These are phyloP conservation scores for Ornithoptera priamus DNA, from an alignment of 2,888 invertebrate genomes.

Conservation along the genomic window DNA sequence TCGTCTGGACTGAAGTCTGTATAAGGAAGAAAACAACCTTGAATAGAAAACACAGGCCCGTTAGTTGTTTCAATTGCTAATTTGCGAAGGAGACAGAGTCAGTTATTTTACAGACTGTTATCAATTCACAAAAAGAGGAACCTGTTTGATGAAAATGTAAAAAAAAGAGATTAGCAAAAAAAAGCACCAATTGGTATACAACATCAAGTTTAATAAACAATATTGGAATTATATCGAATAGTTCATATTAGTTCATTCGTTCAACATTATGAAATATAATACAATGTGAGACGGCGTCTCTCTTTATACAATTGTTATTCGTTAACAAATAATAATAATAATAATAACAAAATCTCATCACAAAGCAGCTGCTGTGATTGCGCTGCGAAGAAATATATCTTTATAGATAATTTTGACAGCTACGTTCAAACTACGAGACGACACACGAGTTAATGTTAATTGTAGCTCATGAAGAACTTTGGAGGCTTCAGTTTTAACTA, in stretches of 20 bases:
- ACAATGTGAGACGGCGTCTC: too few species aligned
- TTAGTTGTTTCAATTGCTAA: slow-evolving; percentile 53
- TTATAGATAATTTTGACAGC: too few species aligned
- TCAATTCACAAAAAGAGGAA: background rate
- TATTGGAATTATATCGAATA: background rate
- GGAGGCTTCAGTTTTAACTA: too few species aligned
- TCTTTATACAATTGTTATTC: too few species aligned
- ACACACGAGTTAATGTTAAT: too few species aligned
- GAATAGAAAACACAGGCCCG: slow-evolving; percentile 70
- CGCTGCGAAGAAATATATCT: too few species aligned
- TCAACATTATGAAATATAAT: too few species aligned
- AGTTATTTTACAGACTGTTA: slow-evolving; percentile 5
- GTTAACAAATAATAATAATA: too few species aligned
- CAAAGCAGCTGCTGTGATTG: too few species aligned
- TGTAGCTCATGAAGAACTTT: too few species aligned
- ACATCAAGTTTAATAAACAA: background rate
- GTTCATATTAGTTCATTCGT: background rate
- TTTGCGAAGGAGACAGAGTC: slow-evolving; percentile 25
- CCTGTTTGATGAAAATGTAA: background rate
- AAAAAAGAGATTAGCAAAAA: slow-evolving; percentile 9
- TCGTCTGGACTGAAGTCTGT: slow-evolving; percentile 82
- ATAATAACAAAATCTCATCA: too few species aligned
- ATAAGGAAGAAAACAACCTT: slow-evolving; percentile 80
- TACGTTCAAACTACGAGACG: too few species aligned
- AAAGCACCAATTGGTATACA: slow-evolving; percentile 10